phyloP scores from a whole-genome alignment of 2,888 invertebrate genomes.

The Sycophila texana region DNA sequence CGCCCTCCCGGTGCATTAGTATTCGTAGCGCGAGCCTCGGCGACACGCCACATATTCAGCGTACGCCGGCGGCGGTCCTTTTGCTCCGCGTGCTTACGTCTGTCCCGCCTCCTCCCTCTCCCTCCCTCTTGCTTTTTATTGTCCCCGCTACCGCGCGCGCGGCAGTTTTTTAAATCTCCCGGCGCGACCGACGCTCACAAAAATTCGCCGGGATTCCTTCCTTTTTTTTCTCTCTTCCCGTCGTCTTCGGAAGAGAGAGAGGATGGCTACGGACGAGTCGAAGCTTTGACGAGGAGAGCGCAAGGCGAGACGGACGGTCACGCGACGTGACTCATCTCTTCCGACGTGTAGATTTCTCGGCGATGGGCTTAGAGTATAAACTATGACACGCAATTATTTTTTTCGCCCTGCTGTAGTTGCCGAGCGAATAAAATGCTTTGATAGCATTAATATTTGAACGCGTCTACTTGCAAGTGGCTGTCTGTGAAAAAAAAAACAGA shows the following conservation, averaged over 20 bases:
- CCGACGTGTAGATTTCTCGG: too few species aligned
- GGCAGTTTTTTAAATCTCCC: slow-evolving; percentile 1
- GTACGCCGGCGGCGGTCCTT: slow-evolving; percentile 20
- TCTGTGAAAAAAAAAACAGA: too few species aligned
- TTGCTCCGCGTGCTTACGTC: not conserved
- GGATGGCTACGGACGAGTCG: too few species aligned
- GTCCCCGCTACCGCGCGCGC: not conserved
- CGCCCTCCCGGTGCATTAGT: slow-evolving; percentile 55
- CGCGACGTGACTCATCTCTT: too few species aligned
- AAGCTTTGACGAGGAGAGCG: too few species aligned
- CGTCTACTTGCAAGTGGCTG: too few species aligned
- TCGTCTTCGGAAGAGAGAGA: not conserved
- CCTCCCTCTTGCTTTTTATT: slow-evolving; percentile 31
- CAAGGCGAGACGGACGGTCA: too few species aligned
- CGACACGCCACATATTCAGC: slow-evolving; percentile 62
- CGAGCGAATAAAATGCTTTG: too few species aligned
- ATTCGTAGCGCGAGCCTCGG: slow-evolving; percentile 47
- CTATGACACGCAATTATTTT: too few species aligned
- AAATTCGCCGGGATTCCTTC: slow-evolving; percentile 11
- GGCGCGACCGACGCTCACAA: not conserved
- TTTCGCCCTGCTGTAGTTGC: too few species aligned
- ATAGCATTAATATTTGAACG: too few species aligned
- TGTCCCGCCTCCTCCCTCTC: slow-evolving; percentile 9
- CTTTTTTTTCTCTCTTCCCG: not conserved
- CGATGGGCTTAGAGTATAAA: too few species aligned